Percentiles rank a stretch among this genome's conserved stretches.
Evolutionary conservation across 2,797 vertebrate species (phyloP).

Genomic region (Thamnophis elegans): DNA sequence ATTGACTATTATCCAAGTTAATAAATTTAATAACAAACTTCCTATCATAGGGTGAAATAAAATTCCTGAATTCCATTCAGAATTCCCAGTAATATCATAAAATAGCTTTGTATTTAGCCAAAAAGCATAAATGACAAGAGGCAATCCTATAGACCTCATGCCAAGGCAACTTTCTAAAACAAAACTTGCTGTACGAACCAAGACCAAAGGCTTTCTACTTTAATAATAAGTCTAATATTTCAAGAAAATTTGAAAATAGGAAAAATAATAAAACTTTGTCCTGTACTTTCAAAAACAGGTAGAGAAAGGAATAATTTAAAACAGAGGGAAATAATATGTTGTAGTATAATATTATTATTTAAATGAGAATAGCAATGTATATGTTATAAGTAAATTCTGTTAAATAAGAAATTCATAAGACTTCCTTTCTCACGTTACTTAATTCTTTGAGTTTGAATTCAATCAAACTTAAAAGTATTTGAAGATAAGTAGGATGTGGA

Average conservation of each 20-base stretch:
- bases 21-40: not conserved
- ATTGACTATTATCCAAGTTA: not conserved
- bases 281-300: not conserved
- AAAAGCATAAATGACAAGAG: not conserved
- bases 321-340: not conserved
- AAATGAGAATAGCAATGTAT: not conserved
- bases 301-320: not conserved
- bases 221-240: not conserved
- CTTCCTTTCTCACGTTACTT: not conserved
- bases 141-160: not conserved
- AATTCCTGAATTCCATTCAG: not conserved
- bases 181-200: not conserved
- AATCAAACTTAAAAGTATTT: not conserved
- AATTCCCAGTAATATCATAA: not conserved
- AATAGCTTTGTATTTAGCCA: not conserved
- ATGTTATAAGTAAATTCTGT: not conserved
- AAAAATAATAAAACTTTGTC: not conserved
- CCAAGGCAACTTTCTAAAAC: not conserved
- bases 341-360: not conserved
- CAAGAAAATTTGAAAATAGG: not conserved
- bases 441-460: not conserved
- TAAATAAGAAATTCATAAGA: not conserved
- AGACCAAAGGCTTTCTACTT: not conserved
- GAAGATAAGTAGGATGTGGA: not conserved
- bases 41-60: not conserved